Evolutionary conservation across 2,113 vertebrate genomes (phyloP).

Genomic region (Ctenomys sociabilis): DNA sequence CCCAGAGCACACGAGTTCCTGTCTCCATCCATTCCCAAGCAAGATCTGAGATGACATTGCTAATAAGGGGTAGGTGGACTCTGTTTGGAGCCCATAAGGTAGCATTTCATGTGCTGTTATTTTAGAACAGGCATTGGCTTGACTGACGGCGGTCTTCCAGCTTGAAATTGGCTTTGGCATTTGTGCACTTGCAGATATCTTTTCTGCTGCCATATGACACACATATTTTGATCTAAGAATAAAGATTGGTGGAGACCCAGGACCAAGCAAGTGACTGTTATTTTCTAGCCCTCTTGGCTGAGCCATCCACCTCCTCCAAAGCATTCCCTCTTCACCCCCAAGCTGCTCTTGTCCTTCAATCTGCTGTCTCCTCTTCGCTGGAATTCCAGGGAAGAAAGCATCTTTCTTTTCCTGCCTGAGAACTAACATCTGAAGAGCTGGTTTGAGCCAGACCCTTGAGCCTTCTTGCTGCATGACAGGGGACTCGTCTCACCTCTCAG

Average conservation of each 20-base stretch:
- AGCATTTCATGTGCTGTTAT: conserved; percentile 45
- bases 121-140: conserved; percentile 36
- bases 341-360: background rate
- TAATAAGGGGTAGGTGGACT: conserved; percentile 40
- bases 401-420: background rate
- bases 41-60: background rate
- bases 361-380: background rate
- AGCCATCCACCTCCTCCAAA: background rate
- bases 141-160: conserved; percentile 67
- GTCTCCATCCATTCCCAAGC: background rate
- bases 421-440: background rate
- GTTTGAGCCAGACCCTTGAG: background rate
- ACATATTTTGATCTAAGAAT: conserved; percentile 71
- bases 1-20: background rate
- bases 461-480: background rate
- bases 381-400: background rate
- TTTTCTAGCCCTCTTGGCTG: conserved; percentile 14
- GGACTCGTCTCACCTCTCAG: background rate
- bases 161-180: conserved; percentile 71
- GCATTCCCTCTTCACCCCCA: background rate
- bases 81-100: conserved; percentile 34
- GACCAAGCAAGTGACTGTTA: conserved; percentile 19
- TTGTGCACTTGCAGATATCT: conserved; percentile 61
- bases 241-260: conserved; percentile 56
- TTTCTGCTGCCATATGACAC: conserved; percentile 67